Evolutionary conservation across 1,140 invertebrate genomes (phyloP), one percentile per base, ranked within the genome.

Genomic region (Leptinotarsa lineolata): DNA sequence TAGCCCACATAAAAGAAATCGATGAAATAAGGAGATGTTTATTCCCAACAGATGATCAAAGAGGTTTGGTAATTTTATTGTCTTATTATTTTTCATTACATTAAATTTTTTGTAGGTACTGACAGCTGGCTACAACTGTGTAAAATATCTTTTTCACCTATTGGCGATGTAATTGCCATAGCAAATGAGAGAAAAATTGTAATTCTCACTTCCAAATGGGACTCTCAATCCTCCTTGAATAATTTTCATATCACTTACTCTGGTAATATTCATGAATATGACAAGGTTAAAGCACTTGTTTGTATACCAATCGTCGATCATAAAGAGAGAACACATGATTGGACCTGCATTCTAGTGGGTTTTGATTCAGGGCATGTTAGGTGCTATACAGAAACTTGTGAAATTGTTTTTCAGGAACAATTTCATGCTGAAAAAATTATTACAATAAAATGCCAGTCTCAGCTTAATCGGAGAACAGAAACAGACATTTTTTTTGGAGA

Each of bases 261-360:
- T 87, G 88, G 88, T 87, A 85, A 81, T 85, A 87, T 61, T 85
- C 88, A 79, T 79, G 89, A 66, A 82, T 86, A 68, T 86, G 83
- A 88, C 82, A 81, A 86, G 78, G 78, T 84, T 81, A 85, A 82
- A 83, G 76, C 85, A 72, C 64, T 87, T 80, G 73, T 87, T 80
- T 85, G 89, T 85, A 73, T 90, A 80, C 83, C 88, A 76, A 83
- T 88, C 73, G 80, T 83, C n/a, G 75, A 77, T 68, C 77, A 81
- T 72, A 79, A 75, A 76, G 70, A 82, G 74, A 83, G 81, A 58
- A 83, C 84, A 46, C 80, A 84, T 87, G 96, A 98, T 83, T 98
- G 96, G 96, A 97, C 95, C 15, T 97, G 95, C 85, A 90, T 98
- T 74, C 90, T 93, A 74, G 88, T 97, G 72, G 96, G 96, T 21